Conservation (phyloP, 2,888 invertebrate species). For the Tenthredo mesomela region DNA sequence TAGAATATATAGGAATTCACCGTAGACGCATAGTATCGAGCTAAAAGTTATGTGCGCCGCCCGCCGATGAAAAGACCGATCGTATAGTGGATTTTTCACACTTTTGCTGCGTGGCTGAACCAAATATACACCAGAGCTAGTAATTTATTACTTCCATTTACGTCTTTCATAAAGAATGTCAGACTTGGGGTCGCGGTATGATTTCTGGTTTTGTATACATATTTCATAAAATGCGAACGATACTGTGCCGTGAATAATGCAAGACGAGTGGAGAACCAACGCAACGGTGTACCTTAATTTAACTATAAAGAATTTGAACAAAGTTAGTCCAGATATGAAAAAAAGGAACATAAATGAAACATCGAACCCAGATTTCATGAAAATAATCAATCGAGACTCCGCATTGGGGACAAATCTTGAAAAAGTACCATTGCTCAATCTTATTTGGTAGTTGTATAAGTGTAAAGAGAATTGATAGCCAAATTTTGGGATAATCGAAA, state of each 20-base stretch:
- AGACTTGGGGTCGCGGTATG: background rate
- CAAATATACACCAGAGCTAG: background rate
- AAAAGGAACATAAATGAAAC: background rate
- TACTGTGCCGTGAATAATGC: background rate
- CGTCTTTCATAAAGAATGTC: background rate
- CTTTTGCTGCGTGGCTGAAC: background rate
- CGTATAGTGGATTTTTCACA: slow-evolving; percentile 2
- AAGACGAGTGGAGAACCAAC: background rate
- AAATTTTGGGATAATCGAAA: too few species aligned
- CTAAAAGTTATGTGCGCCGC: background rate
- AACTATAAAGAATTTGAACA: too few species aligned
- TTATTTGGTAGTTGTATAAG: too few species aligned
- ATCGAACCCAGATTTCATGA: background rate
- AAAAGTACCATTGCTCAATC: background rate
- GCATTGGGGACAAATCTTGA: background rate
- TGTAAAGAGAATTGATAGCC: too few species aligned
- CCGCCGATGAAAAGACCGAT: background rate
- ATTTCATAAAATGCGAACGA: background rate
- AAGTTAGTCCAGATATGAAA: background rate
- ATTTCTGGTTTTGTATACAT: background rate
- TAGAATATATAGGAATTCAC: background rate
- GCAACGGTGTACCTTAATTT: background rate
- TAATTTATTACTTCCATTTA: slow-evolving; percentile 3
- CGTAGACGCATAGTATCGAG: background rate
- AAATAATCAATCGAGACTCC: background rate